phyloP scores from a whole-genome alignment of 2,797 vertebrate genomes.

The Trachops cirrhosus region DNA sequence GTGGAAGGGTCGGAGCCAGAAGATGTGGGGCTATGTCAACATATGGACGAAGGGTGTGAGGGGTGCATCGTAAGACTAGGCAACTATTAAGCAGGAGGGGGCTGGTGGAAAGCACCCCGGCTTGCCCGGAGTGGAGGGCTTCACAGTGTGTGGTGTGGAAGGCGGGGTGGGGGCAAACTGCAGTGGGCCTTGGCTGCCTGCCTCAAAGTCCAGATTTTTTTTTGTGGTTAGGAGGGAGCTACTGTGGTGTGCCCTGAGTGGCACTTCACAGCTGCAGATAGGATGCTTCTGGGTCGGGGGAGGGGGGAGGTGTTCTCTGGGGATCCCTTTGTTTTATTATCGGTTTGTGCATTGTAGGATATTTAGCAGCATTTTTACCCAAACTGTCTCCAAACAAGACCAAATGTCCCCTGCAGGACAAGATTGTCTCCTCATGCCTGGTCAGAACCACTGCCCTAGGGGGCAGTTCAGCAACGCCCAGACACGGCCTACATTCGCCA shows the following conservation, averaged over 20 bases:
- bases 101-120: not conserved
- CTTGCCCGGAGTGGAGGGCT: not conserved
- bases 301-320: not conserved
- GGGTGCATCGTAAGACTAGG: not conserved
- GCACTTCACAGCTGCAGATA: not conserved
- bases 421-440: not conserved
- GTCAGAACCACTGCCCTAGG: not conserved
- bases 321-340: not conserved
- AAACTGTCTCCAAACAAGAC: not conserved
- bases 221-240: not conserved
- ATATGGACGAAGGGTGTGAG: not conserved
- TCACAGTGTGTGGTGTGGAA: not conserved
- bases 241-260: accelerated
- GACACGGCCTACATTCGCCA: not conserved
- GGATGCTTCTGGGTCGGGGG: not conserved
- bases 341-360: not conserved
- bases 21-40: too few relatives aligned
- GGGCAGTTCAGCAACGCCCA: not conserved
- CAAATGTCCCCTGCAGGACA: not conserved
- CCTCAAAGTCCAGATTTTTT: not conserved
- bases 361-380: not conserved
- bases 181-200: not conserved
- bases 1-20: not conserved
- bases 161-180: not conserved
- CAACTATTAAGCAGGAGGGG: not conserved